phyloP scores from a whole-genome alignment of 2,888 invertebrate genomes.

The Troides aeacus region DNA sequence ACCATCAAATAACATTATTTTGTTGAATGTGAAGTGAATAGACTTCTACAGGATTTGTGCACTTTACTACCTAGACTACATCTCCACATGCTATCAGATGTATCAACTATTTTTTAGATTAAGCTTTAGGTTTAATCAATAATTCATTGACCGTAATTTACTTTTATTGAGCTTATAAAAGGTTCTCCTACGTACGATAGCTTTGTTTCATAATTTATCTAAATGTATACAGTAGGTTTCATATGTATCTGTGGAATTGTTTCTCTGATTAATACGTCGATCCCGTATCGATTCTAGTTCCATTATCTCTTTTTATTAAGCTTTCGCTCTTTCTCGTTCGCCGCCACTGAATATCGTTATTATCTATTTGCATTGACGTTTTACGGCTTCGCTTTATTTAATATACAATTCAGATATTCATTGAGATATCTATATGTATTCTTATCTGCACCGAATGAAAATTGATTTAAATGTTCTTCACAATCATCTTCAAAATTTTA shows the following conservation, averaged over 20 bases:
- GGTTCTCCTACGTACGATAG: not conserved
- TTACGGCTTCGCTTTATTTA: constrained; percentile 4
- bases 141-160: not conserved
- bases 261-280: constrained; percentile 68
- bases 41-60: too few species aligned
- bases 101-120: too few species aligned
- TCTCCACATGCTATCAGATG: too few species aligned
- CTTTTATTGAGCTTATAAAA: not conserved
- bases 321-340: constrained; percentile 50
- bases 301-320: constrained; percentile 64
- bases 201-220: not conserved
- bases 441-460: not conserved
- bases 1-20: too few species aligned
- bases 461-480: not conserved
- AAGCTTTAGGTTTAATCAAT: too few species aligned
- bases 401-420: not conserved
- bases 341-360: constrained; percentile 65
- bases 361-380: constrained; percentile 34
- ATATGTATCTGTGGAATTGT: constrained; percentile 61
- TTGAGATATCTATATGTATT: not conserved
- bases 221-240: not conserved
- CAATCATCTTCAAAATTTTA: not conserved
- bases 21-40: too few species aligned
- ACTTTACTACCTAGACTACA: too few species aligned
- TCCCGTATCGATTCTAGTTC: constrained; percentile 62